phyloP scores from a whole-genome alignment of 2,113 vertebrate genomes.

The Cavia porcellus region DNA sequence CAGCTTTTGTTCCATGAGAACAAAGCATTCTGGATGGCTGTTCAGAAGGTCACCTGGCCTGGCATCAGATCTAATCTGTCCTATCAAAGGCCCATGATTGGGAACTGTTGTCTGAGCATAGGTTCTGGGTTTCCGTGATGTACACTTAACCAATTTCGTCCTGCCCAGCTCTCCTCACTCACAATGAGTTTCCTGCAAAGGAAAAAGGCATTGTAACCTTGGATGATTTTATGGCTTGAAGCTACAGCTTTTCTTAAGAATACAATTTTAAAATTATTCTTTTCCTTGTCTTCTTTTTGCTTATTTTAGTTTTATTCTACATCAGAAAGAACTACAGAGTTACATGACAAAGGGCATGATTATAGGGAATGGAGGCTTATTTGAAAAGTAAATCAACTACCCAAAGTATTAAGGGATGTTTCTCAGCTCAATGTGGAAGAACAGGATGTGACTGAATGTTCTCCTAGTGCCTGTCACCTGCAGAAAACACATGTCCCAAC shows the following conservation, averaged over 20 bases:
- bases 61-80: background rate
- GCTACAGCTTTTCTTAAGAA: background rate
- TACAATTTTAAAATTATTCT: background rate
- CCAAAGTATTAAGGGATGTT: background rate
- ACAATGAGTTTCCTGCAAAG: background rate
- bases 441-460: background rate
- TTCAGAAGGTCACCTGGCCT: background rate
- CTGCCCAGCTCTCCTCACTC: background rate
- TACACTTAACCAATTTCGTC: background rate
- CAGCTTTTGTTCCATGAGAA: background rate
- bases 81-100: background rate
- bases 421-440: background rate
- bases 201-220: background rate
- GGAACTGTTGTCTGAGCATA: background rate
- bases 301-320: background rate
- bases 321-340: background rate
- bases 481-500: background rate
- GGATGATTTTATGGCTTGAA: background rate
- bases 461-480: background rate
- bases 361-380: background rate
- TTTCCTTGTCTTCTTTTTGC: background rate
- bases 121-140: background rate
- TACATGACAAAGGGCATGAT: background rate
- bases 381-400: background rate
- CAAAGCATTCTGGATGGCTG: background rate